Percentiles rank a stretch among this genome's conserved stretches.
phyloP scores from a whole-genome alignment of 2,113 vertebrate genomes.

The Chascanopsetta lugubris region DNA sequence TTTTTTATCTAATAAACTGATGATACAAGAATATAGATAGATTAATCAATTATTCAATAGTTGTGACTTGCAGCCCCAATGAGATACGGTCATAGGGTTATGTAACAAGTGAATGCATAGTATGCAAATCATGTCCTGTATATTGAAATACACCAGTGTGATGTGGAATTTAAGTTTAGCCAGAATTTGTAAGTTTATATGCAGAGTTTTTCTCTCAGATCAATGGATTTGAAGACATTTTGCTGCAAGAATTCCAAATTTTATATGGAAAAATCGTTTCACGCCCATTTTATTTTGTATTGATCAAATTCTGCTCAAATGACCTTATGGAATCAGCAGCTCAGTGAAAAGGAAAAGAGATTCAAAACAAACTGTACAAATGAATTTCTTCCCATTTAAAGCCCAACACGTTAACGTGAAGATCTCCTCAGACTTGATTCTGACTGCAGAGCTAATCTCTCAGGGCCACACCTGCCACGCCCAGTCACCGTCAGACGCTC shows the following conservation, averaged over 20 bases:
- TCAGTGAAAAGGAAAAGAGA: not conserved
- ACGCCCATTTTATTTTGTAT: not conserved
- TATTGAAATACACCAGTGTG: not conserved
- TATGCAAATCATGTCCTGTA: not conserved
- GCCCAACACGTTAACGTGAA: too few relatives aligned
- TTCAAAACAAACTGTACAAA: not conserved
- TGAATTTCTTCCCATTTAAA: not conserved
- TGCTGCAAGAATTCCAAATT: not conserved
- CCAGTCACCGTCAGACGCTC: constrained; percentile 30
- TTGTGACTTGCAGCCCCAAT: too few relatives aligned
- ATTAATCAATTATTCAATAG: too few relatives aligned
- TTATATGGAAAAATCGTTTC: not conserved
- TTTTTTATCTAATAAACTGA: too few relatives aligned
- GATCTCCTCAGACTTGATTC: not conserved
- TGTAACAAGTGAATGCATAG: too few relatives aligned
- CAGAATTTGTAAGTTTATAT: too few relatives aligned
- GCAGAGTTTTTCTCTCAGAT: too few relatives aligned
- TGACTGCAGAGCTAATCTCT: constrained; percentile 56
- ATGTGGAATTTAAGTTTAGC: too few relatives aligned
- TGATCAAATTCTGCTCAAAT: too few relatives aligned
- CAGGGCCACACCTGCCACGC: constrained; percentile 54
- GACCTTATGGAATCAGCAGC: not conserved
- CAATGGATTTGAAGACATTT: too few relatives aligned
- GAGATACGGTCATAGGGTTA: too few relatives aligned
- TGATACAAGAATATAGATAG: too few relatives aligned